phyloP scores from a whole-genome alignment of 2,888 invertebrate genomes.

The Sylvicola fuscatus region DNA sequence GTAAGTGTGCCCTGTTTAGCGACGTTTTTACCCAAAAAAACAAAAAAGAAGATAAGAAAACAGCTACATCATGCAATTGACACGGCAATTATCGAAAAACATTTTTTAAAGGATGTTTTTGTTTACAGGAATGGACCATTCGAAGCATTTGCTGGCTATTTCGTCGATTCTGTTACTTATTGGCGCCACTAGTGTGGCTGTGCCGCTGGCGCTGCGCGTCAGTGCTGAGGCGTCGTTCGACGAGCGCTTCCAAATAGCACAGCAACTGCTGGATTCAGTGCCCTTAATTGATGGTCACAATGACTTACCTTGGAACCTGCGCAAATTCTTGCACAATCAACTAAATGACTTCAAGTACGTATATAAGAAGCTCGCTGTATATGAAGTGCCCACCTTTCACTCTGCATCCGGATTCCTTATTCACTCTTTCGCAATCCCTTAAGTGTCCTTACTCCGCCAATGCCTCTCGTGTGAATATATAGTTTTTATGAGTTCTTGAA shows the following conservation, averaged over 20 bases:
- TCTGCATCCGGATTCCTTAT: too few species aligned
- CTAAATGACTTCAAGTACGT: constrained; percentile 58
- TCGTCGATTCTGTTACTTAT: constrained; percentile 54
- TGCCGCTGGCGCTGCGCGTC: constrained; percentile 56
- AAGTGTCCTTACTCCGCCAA: too few species aligned
- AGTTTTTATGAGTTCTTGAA: too few species aligned
- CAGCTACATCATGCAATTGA: too few species aligned
- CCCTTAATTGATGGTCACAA: constrained; percentile 75
- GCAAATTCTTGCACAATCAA: constrained; percentile 75
- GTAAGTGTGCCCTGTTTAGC: too few species aligned
- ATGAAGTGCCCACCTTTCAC: background rate
- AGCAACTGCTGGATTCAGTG: constrained; percentile 51
- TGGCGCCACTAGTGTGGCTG: constrained; percentile 60
- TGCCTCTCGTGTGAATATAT: too few species aligned
- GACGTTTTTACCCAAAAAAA: too few species aligned
- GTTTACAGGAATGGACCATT: constrained; percentile 32
- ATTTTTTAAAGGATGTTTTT: background rate
- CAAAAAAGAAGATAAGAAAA: background rate
- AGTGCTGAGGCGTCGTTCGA: constrained; percentile 53
- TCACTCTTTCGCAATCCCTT: too few species aligned
- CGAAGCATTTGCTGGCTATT: constrained; percentile 57
- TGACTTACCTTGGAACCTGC: constrained; percentile 78
- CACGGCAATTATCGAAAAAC: too few species aligned
- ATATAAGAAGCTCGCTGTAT: background rate
- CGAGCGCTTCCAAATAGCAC: constrained; percentile 52